These are phyloP conservation scores for Echinometra lucunter DNA, from an alignment of 53 echinoderm and acorn worm species.

Conservation along the genomic window DNA sequence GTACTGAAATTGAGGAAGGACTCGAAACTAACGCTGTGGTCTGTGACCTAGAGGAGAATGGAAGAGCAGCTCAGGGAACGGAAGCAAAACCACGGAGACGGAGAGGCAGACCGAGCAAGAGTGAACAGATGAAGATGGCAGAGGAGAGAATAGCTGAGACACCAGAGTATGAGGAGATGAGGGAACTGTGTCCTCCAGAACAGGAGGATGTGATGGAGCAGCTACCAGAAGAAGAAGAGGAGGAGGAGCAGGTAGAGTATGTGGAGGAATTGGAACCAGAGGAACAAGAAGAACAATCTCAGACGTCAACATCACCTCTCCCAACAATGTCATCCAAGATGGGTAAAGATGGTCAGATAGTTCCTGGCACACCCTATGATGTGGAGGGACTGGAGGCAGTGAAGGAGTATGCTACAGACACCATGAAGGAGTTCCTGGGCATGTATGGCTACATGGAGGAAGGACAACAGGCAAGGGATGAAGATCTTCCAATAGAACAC, in stretches of 20 bases:
- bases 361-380: slow-evolving; percentile 54
- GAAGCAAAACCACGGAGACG: slow-evolving; percentile 27
- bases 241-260: slow-evolving; percentile 45
- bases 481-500: slow-evolving; percentile 80
- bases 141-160: slow-evolving; percentile 55
- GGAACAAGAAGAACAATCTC: slow-evolving; percentile 47
- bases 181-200: background rate
- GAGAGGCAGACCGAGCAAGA: slow-evolving; percentile 49
- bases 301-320: slow-evolving; percentile 39
- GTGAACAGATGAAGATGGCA: background rate
- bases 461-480: slow-evolving; percentile 75
- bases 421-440: slow-evolving; percentile 96
- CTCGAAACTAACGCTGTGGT: slow-evolving; percentile 84
- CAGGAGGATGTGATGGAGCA: slow-evolving; percentile 3
- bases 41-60: slow-evolving; percentile 73
- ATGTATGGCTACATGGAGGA: slow-evolving; percentile 96
- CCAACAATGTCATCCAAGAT: slow-evolving; percentile 8
- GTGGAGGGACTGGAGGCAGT: slow-evolving; percentile 75
- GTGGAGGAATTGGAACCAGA: slow-evolving; percentile 34
- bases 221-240: slow-evolving; percentile 13
- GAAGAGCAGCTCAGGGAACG: slow-evolving; percentile 21
- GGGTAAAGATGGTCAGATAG: slow-evolving; percentile 49
- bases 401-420: slow-evolving; percentile 92
- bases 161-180: slow-evolving; percentile 50
- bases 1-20: slow-evolving; percentile 84